phyloP scores from a whole-genome alignment of 1,140 invertebrate species.

The Drosophila pandora region DNA sequence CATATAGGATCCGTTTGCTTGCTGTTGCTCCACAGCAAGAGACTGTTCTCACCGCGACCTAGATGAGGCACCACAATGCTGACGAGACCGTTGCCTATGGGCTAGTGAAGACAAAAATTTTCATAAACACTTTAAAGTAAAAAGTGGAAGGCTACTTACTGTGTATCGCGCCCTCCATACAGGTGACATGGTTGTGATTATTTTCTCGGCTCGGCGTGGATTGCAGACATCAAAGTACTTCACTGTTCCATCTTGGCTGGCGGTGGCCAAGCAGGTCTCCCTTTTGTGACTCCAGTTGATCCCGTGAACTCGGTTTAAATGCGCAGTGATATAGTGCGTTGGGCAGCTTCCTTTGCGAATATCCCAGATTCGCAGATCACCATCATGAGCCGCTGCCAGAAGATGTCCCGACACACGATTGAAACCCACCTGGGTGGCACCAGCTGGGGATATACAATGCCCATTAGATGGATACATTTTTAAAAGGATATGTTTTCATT shows the following conservation, averaged over 20 bases:
- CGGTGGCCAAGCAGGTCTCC: constrained; percentile 94
- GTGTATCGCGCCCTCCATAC: constrained; percentile 97
- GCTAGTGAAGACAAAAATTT: constrained; percentile 84
- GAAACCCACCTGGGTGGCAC: constrained; percentile 97
- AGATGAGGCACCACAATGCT: constrained; percentile 94
- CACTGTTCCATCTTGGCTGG: constrained; percentile 96
- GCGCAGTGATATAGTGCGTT: constrained; percentile 96
- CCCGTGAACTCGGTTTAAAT: constrained; percentile 96
- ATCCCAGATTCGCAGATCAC: constrained; percentile 98
- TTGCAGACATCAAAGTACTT: constrained; percentile 97
- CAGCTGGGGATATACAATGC: constrained; percentile 85
- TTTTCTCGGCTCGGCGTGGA: constrained; percentile 91
- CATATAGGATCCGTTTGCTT: constrained; percentile 90
- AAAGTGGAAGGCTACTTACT: constrained; percentile 84
- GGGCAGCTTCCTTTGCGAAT: constrained; percentile 93
- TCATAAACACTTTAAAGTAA: not conserved
- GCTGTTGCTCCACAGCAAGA: constrained; percentile 92
- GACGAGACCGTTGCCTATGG: constrained; percentile 95
- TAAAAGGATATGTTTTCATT: not conserved
- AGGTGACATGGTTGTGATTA: constrained; percentile 92
- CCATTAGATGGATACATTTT: not conserved
- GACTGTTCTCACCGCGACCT: constrained; percentile 90
- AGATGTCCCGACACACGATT: constrained; percentile 93
- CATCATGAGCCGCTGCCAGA: constrained; percentile 97
- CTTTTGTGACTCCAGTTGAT: constrained; percentile 96